Evolutionary conservation across 2,888 invertebrate genomes (phyloP), one percentile per base, ranked within the genome.

Genomic region (Baronia brevicornis): DNA sequence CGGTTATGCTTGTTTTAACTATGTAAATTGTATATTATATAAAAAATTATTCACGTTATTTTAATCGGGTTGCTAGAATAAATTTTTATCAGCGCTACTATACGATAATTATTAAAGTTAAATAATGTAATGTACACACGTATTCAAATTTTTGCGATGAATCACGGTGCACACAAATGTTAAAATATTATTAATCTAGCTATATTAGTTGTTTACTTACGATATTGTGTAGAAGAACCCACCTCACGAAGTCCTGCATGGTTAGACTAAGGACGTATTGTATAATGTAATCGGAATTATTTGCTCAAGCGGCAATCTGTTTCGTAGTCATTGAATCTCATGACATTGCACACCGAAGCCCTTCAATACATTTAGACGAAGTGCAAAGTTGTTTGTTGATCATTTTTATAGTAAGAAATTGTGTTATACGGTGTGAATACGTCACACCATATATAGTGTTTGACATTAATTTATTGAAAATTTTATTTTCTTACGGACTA

Each of bases 391-490:
- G 78, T 79, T 80, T 80, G 82, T 82, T 82, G 69, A 80, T 79
- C 63, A 75, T 80, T 79, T 79, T 78, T 75, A 82, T 79, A 77
- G 75, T 79, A 82, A 82, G 77, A 69, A 66, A 77, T 80, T 82
- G 79, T 79, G 79, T 84, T 84, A 82, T 77, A 65, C 46, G 74
- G 78, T 80, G 82, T 75, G 69, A 62, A 67, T 19, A 68, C 72
- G 72, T 73, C 73, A 68, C 82, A 74, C 79, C 80, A 51, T 59
- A 66, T 68, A 79, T 80, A 79, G 78, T 73, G 77, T 79, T 79
- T 73, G 78, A 78, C 79, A 78, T 78, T 84, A 74, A 80, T 82
- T 82, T 84, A 82, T 82, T 84, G 79, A 82, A 65, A 82, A 79
- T 79, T 82, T 82, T 82, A 82, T 84, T 82, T 82, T 80, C 79